Percentiles rank a stretch among this genome's conserved stretches.
phyloP scores from a whole-genome alignment of 2,113 vertebrate species.

The Mobula hypostoma region DNA sequence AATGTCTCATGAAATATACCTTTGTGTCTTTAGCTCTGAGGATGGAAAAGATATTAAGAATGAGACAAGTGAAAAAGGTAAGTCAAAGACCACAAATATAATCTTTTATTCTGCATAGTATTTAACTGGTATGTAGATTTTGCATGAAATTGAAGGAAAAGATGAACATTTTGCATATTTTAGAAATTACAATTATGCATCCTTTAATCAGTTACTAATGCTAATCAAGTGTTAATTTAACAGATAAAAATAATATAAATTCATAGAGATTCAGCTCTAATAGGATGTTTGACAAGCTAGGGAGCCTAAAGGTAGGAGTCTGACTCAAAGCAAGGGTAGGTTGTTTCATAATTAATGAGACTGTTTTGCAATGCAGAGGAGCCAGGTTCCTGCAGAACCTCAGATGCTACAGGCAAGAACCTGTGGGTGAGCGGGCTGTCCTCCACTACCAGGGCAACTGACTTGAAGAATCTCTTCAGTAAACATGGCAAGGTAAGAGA shows the following conservation, averaged over 20 bases:
- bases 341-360: neutral
- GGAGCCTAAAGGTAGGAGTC: too few species aligned
- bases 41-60: constrained; percentile 32
- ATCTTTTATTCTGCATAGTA: neutral
- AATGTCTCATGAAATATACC: neutral
- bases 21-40: constrained; percentile 35
- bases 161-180: neutral
- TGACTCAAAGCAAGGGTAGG: too few species aligned
- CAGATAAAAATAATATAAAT: neutral
- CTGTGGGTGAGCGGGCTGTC: constrained; percentile 95
- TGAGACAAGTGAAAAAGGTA: constrained; percentile 24
- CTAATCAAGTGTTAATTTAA: neutral
- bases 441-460: constrained; percentile 85
- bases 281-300: too few species aligned
- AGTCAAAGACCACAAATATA: neutral
- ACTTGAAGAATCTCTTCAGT: constrained; percentile 93
- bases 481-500: constrained; percentile 83
- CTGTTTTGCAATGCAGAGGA: neutral
- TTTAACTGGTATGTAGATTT: neutral
- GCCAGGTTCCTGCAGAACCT: neutral
- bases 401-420: constrained; percentile 63
- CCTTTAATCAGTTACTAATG: neutral
- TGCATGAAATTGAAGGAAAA: neutral
- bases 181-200: neutral
- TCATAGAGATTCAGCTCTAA: neutral